A percentile compares a stretch with the other conserved stretches of the same genome.
phyloP scores from a whole-genome alignment of 2,888 invertebrate genomes.

The Deroplatys truncata region DNA sequence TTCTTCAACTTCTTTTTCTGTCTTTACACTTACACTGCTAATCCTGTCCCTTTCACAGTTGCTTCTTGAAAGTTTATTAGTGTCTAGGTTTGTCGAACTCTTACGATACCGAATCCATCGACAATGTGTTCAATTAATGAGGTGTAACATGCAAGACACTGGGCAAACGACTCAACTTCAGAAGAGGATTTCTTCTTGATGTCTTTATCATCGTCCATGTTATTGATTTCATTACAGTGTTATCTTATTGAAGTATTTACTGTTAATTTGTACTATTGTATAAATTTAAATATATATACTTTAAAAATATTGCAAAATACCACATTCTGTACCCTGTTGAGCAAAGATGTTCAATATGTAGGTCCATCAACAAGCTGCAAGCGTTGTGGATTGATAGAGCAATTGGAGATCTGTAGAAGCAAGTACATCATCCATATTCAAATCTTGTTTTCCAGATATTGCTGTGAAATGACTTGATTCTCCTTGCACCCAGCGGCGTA shows the following conservation, averaged over 20 bases:
- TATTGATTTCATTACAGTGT: neutral
- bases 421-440: too few relatives aligned
- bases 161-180: neutral
- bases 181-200: neutral
- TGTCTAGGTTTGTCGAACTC: neutral
- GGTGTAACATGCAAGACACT: neutral
- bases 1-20: neutral
- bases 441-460: too few relatives aligned
- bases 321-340: too few relatives aligned
- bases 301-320: neutral
- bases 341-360: too few relatives aligned
- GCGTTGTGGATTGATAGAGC: too few relatives aligned
- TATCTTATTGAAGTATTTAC: neutral
- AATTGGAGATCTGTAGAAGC: too few relatives aligned
- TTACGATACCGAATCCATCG: neutral
- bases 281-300: slow-evolving; percentile 8
- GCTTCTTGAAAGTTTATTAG: neutral
- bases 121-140: neutral
- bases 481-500: too few relatives aligned
- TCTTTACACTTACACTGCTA: neutral
- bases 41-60: neutral
- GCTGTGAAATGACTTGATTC: too few relatives aligned
- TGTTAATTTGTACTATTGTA: slow-evolving; percentile 10
- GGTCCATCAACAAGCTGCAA: too few relatives aligned
- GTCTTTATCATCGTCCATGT: neutral